Conservation (phyloP, 2,888 invertebrate genomes). For the Trichopria drosophilae region DNA sequence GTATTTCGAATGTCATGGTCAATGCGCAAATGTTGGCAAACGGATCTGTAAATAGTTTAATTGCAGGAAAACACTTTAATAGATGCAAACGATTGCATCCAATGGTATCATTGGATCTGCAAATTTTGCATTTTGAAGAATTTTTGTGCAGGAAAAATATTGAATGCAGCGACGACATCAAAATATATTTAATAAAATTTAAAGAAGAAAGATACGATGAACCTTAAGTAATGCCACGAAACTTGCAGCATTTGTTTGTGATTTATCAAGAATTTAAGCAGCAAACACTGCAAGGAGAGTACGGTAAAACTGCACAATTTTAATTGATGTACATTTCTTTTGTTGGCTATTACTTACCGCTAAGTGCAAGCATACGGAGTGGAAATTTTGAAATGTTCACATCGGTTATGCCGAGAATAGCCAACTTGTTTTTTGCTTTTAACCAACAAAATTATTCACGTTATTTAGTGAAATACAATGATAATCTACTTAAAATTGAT, state of each 20-base stretch:
- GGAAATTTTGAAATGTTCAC: slow-evolving; percentile 43
- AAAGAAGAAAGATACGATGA: background rate
- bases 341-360: slow-evolving; percentile 39
- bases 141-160: slow-evolving; percentile 31
- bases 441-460: slow-evolving; percentile 51
- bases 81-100: slow-evolving; percentile 24
- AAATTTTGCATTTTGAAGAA: slow-evolving; percentile 38
- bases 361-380: slow-evolving; percentile 42
- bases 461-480: slow-evolving; percentile 43
- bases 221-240: slow-evolving; percentile 15
- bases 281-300: slow-evolving; percentile 36
- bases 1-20: slow-evolving; percentile 31
- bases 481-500: slow-evolving; percentile 44
- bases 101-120: slow-evolving; percentile 12
- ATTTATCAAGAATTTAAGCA: slow-evolving; percentile 36
- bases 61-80: too few species aligned
- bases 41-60: slow-evolving; percentile 33
- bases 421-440: slow-evolving; percentile 45
- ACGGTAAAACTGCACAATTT: slow-evolving; percentile 46
- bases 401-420: slow-evolving; percentile 42
- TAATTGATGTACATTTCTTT: slow-evolving; percentile 42
- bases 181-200: slow-evolving; percentile 7
- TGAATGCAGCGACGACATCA: slow-evolving; percentile 14
- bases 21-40: slow-evolving; percentile 33
- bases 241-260: slow-evolving; percentile 10